Base-by-base conservation (phyloP, 1,140 invertebrate species). In the Leptinotarsa texana region DNA sequence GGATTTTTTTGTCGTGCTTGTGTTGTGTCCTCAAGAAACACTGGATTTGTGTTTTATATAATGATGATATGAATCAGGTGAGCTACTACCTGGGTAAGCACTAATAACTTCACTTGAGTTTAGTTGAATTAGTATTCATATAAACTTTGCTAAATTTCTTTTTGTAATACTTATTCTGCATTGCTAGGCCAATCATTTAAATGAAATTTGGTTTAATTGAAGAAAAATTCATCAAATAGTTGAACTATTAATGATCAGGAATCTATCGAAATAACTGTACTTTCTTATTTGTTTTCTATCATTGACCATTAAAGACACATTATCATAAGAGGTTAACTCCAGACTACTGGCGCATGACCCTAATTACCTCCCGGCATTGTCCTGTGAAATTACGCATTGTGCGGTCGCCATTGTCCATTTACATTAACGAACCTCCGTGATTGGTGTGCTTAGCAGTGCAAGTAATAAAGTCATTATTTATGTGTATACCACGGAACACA, bases 391-490 rank as follows among this genome's bases (percentile, higher is more conserved):
- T 57, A 57, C 51, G 51, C 15, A 57, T 57, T 57, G 51, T 57
- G 51, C 51, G 17, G 51, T 57, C 51, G 51, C 51, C 51, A 57
- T 57, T 57, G 51, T 57, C 51, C 51, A 57, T 57, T 18, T 57
- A 57, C 51, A 57, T 57, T 57, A 57, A 57, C 51, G 15, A 57
- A 17, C 51, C 13, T 57, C 13, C 51, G 51, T 18, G 51, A 57
- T 57, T 57, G 51, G 51, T 57, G 51, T 57, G 51, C 51, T 57
- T 57, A 57, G 51, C n/a, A 57, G 51, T 57, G 51, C 51, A 57
- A 57, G n/a, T 57, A 57, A 57, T 57, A 57, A 57, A 57, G 51
- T 57, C 51, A 57, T 57, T 57, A 57, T 57, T 57, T 57, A 57
- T 57, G 51, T 17, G 51, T 18, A 18, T 57, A 57, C 51, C 6